Base-by-base conservation (phyloP, 2,113 vertebrate genomes). In the Balaeniceps rex region DNA sequence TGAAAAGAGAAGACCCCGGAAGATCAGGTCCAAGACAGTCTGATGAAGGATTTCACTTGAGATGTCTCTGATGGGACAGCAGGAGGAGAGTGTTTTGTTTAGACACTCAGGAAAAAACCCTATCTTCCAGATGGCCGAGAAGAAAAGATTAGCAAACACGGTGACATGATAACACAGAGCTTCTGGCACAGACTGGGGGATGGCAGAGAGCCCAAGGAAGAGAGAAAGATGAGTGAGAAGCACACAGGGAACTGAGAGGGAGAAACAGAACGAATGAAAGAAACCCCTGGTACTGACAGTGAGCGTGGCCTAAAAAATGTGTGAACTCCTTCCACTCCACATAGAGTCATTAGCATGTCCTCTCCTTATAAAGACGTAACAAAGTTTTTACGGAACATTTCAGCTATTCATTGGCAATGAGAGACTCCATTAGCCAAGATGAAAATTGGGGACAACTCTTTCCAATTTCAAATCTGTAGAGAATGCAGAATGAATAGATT, bases 91-190 rank as follows among this genome's bases (percentile, higher is more conserved):
- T 38, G 17, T 82, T 88, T 83, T 86, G 71, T 93, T 94, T 90
- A 77, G 60, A 60, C 38, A 54, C 36, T 88, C 58, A 58, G 71
- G n/a, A 77, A 86, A 94, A 22, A 1, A 5, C 3, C 9, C 23
- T 66, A 40, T 83, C 76, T 94, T 80, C 79, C 93, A 95, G 69
- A 84, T 91, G 87, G 64, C 57, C 85, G 80, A 88, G 72, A 87
- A 84, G 60, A 75, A 93, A 71, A 89, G 87, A 87, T 94, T 81
- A 89, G 58, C 57, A 87, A 87, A 94, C 47, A 84, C 19, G 69
- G 80, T 75, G 90, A 79, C 65, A 72, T 10, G 31, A 46, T 82
- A 84, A 76, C 70, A 93, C 31, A 72, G 80, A 90, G 36, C 34
- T 93, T 69, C 82, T 96, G 94, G 55, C 69, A 75, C 47, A 94